These are phyloP conservation scores for Aethina tumida DNA, from an alignment of 1,140 invertebrate genomes.

Conservation along the genomic window DNA sequence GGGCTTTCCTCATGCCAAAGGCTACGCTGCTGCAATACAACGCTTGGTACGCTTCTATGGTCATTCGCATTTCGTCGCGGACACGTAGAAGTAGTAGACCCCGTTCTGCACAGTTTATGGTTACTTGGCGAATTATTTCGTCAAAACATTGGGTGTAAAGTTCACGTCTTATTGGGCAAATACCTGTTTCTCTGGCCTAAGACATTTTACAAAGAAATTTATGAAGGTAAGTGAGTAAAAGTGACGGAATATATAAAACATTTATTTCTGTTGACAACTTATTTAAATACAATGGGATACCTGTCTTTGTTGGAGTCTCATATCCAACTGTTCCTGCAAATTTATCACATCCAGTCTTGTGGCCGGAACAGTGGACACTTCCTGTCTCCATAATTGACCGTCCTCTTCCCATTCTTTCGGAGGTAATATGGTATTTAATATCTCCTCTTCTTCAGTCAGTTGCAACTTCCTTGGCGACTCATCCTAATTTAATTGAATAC, in stretches of 20 bases:
- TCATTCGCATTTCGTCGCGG: slow-evolving; percentile 92
- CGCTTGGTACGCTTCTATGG: slow-evolving; percentile 86
- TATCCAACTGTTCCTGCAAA: slow-evolving; percentile 90
- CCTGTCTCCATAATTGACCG: slow-evolving; percentile 76
- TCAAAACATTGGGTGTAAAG: slow-evolving; percentile 96
- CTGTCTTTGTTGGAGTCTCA: slow-evolving; percentile 79
- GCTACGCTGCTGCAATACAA: slow-evolving; percentile 96
- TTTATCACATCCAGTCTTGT: slow-evolving; percentile 91
- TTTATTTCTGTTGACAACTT: background rate
- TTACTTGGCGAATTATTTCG: slow-evolving; percentile 89
- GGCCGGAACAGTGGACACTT: slow-evolving; percentile 89
- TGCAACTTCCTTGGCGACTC: slow-evolving; percentile 18
- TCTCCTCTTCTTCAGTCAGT: slow-evolving; percentile 61
- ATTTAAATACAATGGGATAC: slow-evolving; percentile 9
- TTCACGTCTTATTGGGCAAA: slow-evolving; percentile 88
- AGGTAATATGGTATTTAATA: slow-evolving; percentile 91
- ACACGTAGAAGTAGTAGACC: slow-evolving; percentile 87
- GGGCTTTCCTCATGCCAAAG: slow-evolving; percentile 96
- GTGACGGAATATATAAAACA: background rate
- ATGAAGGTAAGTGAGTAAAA: background rate
- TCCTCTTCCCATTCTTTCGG: slow-evolving; percentile 92
- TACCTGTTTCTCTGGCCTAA: slow-evolving; percentile 84
- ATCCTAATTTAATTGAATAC: slow-evolving; percentile 1
- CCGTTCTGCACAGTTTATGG: slow-evolving; percentile 93
- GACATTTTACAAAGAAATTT: slow-evolving; percentile 3